Percentiles rank a stretch among this genome's conserved stretches.
Conservation (phyloP, 2,888 invertebrate species). For the Machimus rusticus region DNA sequence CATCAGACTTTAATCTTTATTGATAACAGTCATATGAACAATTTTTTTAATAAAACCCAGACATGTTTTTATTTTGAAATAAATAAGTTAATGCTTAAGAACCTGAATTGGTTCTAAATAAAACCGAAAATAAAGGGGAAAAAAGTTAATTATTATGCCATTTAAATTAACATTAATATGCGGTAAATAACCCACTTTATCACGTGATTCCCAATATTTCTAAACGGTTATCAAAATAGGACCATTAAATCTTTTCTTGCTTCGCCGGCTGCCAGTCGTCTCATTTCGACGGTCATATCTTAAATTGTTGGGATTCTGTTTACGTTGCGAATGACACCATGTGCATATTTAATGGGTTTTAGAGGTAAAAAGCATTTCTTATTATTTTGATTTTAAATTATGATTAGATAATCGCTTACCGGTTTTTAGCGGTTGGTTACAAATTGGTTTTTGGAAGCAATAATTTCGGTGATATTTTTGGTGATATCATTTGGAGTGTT, state of each 20-base stretch:
- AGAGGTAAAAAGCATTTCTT: not conserved
- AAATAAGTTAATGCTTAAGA: not conserved
- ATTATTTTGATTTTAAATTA: not conserved
- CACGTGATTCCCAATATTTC: not conserved
- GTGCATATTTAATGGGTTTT: not conserved
- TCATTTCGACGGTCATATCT: not conserved
- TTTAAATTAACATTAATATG: not conserved
- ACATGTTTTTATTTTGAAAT: not conserved
- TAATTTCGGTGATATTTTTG: not conserved
- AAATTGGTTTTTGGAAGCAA: not conserved
- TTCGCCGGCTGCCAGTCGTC: not conserved
- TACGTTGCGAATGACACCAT: not conserved
- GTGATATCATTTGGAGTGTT: not conserved
- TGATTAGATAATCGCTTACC: not conserved
- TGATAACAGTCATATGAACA: not conserved
- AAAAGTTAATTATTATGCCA: not conserved
- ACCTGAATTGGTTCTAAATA: not conserved
- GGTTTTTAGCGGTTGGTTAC: not conserved
- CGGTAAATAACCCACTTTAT: not conserved
- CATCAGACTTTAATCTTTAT: not conserved
- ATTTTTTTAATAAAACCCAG: not conserved
- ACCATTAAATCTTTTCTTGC: not conserved
- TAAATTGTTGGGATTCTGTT: not conserved
- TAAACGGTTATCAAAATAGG: not conserved
- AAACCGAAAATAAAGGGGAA: not conserved